These are phyloP conservation scores for Ephialtes manifestator DNA, from an alignment of 2,888 invertebrate genomes.

Conservation along the genomic window DNA sequence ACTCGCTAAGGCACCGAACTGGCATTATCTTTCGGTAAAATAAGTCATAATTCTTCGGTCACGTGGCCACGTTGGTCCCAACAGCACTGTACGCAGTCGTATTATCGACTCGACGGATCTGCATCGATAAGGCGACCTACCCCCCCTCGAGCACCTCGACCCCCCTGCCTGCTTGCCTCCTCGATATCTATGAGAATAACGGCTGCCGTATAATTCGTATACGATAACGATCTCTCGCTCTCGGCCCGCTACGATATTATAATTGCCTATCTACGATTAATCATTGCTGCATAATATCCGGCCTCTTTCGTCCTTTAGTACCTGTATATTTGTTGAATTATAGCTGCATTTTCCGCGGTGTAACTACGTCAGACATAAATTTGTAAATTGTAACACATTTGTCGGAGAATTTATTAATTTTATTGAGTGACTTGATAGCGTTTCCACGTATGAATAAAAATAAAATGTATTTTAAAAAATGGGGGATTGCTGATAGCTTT, in stretches of 20 bases:
- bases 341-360: constrained; percentile 2
- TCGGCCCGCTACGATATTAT: constrained; percentile 52
- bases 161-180: constrained; percentile 53
- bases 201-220: constrained; percentile 73
- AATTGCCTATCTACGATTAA: constrained; percentile 66
- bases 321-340: constrained; percentile 8
- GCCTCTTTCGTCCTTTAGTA: constrained; percentile 23
- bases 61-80: constrained; percentile 74
- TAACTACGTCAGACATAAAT: background rate
- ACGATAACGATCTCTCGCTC: constrained; percentile 70
- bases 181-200: constrained; percentile 68
- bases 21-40: constrained; percentile 73
- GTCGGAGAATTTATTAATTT: background rate
- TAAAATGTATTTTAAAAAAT: background rate
- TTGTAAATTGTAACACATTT: background rate
- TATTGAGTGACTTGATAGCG: background rate
- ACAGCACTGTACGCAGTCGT: constrained; percentile 64
- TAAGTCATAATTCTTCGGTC: constrained; percentile 78
- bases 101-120: constrained; percentile 68
- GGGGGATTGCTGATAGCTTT: too few species aligned
- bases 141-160: constrained; percentile 51
- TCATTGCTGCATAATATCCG: constrained; percentile 61
- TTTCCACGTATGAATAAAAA: background rate
- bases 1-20: constrained; percentile 48
- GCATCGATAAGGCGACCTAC: constrained; percentile 68